Conservation (phyloP, 2,888 invertebrate species). For the Pyrrhosoma nymphula region DNA sequence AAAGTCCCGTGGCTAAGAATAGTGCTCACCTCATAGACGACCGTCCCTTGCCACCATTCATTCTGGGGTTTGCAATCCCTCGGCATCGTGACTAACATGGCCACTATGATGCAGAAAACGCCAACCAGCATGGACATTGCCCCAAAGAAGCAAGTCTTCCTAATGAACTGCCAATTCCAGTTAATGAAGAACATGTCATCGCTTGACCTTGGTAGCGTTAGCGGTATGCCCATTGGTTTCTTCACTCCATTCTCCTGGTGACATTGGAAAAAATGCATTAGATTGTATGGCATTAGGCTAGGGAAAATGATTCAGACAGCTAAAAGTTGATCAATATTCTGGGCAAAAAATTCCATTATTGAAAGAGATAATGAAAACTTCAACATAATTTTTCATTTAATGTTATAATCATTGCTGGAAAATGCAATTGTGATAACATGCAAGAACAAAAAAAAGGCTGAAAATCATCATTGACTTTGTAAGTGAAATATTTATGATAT, state of each 20-base stretch:
- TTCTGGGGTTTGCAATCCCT: constrained; percentile 80
- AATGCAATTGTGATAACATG: no score
- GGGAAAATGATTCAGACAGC: neutral
- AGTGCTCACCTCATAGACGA: constrained; percentile 84
- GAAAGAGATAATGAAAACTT: no score
- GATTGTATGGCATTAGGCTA: neutral
- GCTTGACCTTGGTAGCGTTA: constrained; percentile 77
- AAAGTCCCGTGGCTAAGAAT: neutral
- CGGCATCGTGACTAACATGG: constrained; percentile 86
- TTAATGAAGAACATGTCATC: constrained; percentile 81
- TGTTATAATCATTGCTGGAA: no score
- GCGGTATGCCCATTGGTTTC: constrained; percentile 77
- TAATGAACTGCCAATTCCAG: constrained; percentile 91
- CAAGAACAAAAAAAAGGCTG: no score
- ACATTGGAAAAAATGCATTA: constrained; percentile 68
- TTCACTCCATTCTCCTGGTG: constrained; percentile 78
- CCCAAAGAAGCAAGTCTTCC: constrained; percentile 87
- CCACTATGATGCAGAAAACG: constrained; percentile 86
- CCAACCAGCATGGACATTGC: constrained; percentile 86
- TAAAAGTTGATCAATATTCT: neutral
- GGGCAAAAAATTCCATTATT: neutral
- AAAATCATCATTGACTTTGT: no score
- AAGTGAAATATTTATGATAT: no score
- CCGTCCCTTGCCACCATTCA: constrained; percentile 90
- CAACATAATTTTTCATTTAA: no score